These are phyloP conservation scores for Trididemnum clinides DNA, from an alignment of 23 tunicate genomes.

Conservation along the genomic window DNA sequence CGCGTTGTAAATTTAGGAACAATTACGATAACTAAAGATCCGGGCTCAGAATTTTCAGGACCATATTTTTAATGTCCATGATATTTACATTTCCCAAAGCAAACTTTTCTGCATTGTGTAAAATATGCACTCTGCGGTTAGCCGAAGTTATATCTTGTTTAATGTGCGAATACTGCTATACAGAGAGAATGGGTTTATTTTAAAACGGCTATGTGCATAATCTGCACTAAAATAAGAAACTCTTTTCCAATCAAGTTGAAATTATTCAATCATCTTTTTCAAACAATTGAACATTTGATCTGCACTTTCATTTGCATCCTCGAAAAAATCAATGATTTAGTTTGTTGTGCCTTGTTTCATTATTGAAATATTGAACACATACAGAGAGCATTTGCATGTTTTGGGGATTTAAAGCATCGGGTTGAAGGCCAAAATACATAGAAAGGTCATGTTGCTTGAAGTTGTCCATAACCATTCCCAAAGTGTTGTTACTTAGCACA, in stretches of 20 bases:
- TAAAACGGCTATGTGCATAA: background rate
- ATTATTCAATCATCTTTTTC: background rate
- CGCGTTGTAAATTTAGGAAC: too few relatives aligned
- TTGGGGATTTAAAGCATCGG: background rate
- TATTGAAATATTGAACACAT: background rate
- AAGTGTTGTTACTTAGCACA: background rate
- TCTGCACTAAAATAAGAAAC: slow-evolving; percentile 13
- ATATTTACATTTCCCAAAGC: background rate
- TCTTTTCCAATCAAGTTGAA: slow-evolving; percentile 9
- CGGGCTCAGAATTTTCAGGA: slow-evolving; percentile 3
- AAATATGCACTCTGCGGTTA: background rate
- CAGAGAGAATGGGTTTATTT: background rate
- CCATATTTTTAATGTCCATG: background rate
- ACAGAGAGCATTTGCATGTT: slow-evolving; percentile 1
- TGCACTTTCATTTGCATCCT: slow-evolving; percentile 11
- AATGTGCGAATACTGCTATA: background rate
- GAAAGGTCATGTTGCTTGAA: background rate
- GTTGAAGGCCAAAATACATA: background rate
- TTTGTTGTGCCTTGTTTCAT: background rate
- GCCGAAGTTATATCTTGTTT: background rate
- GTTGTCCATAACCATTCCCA: background rate
- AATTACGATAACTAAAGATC: too few relatives aligned
- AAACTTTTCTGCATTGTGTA: background rate
- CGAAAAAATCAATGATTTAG: background rate
- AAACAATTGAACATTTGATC: background rate